Conservation (phyloP, 2,113 vertebrate species). For the Nerophis lumbriciformis region DNA sequence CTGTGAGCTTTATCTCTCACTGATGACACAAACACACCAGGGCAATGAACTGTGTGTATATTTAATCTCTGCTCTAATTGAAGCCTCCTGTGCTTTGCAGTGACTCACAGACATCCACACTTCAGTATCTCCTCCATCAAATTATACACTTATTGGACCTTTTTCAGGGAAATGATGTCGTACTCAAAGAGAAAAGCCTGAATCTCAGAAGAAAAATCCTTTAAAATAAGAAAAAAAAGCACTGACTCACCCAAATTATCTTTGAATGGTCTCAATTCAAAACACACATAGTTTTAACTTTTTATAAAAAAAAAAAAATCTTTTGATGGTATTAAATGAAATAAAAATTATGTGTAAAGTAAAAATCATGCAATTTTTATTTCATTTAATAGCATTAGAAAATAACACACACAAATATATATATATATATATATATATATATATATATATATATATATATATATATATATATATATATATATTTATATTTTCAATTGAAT, state of each 20-base stretch:
- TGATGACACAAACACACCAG: slow-evolving; percentile 30
- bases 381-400: background rate
- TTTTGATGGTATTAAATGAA: too few species aligned
- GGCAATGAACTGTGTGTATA: slow-evolving; percentile 49
- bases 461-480: too few species aligned
- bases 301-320: too few species aligned
- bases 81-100: slow-evolving; percentile 29
- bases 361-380: background rate
- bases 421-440: too few species aligned
- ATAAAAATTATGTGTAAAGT: too few species aligned
- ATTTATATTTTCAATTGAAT: too few species aligned
- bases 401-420: too few species aligned
- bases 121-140: background rate
- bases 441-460: too few species aligned
- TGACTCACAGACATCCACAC: slow-evolving; percentile 32
- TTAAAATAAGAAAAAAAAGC: too few species aligned
- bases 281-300: too few species aligned
- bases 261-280: too few species aligned
- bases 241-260: too few species aligned
- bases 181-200: background rate
- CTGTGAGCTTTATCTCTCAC: slow-evolving; percentile 58
- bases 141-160: background rate
- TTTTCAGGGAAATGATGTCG: background rate
- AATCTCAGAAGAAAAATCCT: background rate
- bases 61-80: slow-evolving; percentile 23